These are phyloP conservation scores for Trigoniulus corallinus DNA, from an alignment of 1,140 invertebrate species.

Conservation along the genomic window DNA sequence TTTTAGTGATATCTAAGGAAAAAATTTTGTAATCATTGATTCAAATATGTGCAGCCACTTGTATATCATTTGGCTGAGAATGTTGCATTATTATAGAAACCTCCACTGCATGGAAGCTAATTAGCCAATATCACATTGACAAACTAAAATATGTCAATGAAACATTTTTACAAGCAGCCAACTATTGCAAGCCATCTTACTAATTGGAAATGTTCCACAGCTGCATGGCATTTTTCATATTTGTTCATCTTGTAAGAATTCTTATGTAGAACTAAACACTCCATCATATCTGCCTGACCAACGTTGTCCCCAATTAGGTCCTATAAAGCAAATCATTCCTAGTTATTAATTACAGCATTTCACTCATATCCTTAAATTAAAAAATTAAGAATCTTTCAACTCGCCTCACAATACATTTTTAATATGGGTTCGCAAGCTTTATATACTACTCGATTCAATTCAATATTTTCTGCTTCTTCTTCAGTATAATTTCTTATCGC, in stretches of 20 bases:
- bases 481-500: conserved; percentile 76
- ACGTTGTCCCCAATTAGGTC: conserved; percentile 19
- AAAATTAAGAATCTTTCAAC: conserved; percentile 8
- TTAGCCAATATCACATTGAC: too few relatives aligned
- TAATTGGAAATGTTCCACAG: conserved; percentile 71
- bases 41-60: too few relatives aligned
- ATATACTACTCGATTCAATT: conserved; percentile 71
- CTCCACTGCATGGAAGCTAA: too few relatives aligned
- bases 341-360: neutral
- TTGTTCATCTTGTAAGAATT: conserved; percentile 51
- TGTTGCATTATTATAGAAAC: too few relatives aligned
- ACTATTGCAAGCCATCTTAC: conserved; percentile 15
- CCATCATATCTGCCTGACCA: conserved; percentile 56
- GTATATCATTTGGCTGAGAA: too few relatives aligned
- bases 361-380: neutral
- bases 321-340: neutral
- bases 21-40: neutral
- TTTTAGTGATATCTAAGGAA: conserved; percentile 42
- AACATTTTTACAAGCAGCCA: too few relatives aligned
- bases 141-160: too few relatives aligned
- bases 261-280: conserved; percentile 85
- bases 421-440: conserved; percentile 64
- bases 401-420: conserved; percentile 56
- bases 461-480: conserved; percentile 65
- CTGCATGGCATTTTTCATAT: conserved; percentile 65